Conservation (phyloP, 2,113 vertebrate species). For the Amphiprion ocellaris region DNA sequence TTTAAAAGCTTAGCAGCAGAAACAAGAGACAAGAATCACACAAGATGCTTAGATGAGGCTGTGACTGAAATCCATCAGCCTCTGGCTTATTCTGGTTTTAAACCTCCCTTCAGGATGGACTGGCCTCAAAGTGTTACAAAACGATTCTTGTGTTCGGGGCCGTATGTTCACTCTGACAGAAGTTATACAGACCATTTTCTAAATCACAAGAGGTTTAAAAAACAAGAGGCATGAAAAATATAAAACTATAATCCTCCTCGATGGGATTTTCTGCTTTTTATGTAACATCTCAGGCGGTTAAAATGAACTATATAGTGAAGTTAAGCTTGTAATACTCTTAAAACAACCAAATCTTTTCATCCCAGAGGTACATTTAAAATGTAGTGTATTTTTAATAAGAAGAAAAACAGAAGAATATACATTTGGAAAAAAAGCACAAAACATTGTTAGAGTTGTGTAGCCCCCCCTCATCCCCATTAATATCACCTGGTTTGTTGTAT, state of each 20-base stretch:
- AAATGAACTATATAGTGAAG: background rate
- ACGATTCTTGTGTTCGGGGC: conserved; percentile 22
- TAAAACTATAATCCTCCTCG: background rate
- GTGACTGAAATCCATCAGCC: conserved; percentile 3
- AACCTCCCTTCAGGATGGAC: background rate
- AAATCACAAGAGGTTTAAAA: background rate
- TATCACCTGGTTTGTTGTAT: conserved; percentile 64
- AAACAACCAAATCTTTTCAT: background rate
- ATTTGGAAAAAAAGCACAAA: background rate
- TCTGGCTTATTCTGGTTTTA: conserved; percentile 1
- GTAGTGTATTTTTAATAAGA: background rate
- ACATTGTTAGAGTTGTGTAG: conserved; percentile 39
- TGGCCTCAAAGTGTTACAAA: background rate
- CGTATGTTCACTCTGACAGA: conserved; percentile 19
- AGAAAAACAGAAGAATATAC: background rate
- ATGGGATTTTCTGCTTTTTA: background rate
- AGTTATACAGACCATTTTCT: background rate
- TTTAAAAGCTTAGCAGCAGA: conserved; percentile 42
- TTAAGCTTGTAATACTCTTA: conserved; percentile 6
- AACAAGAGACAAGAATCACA: conserved; percentile 75
- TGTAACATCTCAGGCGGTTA: background rate
- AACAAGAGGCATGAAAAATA: background rate
- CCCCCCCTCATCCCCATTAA: background rate
- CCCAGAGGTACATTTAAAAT: too few species aligned
- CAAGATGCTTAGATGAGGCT: conserved; percentile 6